A percentile compares a stretch with the other conserved stretches of the same genome.
phyloP scores from a whole-genome alignment of 2,113 vertebrate genomes.

The Myiozetetes cayanensis region DNA sequence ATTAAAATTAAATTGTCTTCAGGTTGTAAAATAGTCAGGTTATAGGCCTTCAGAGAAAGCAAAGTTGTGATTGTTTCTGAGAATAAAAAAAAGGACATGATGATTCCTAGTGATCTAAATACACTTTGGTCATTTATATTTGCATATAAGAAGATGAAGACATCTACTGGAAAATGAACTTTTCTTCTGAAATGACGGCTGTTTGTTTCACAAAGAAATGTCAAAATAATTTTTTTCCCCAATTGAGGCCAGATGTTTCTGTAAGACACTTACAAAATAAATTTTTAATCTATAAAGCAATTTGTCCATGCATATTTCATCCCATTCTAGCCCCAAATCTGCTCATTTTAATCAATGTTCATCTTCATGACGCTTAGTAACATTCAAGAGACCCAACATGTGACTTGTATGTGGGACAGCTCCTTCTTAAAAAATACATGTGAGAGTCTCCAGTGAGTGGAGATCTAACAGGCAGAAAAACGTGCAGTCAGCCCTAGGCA shows the following conservation, averaged over 20 bases:
- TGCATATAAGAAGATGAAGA: background rate
- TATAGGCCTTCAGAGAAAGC: background rate
- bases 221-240: background rate
- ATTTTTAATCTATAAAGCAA: constrained; percentile 55
- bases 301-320: constrained; percentile 35
- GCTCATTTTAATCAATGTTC: constrained; percentile 54
- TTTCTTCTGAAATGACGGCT: background rate
- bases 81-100: background rate
- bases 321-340: constrained; percentile 25
- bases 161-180: background rate
- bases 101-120: background rate
- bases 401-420: constrained; percentile 19
- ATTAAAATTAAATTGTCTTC: background rate
- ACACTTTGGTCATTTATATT: background rate
- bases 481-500: background rate
- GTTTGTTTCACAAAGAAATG: background rate
- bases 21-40: background rate
- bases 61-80: background rate
- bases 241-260: constrained; percentile 40
- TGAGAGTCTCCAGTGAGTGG: background rate
- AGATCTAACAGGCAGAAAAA: background rate
- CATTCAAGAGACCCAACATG: background rate
- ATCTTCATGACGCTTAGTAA: background rate
- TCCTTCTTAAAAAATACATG: background rate
- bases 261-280: constrained; percentile 33